Evolutionary conservation across 2,797 vertebrate genomes (phyloP).

Genomic region (Sylvia borin): DNA sequence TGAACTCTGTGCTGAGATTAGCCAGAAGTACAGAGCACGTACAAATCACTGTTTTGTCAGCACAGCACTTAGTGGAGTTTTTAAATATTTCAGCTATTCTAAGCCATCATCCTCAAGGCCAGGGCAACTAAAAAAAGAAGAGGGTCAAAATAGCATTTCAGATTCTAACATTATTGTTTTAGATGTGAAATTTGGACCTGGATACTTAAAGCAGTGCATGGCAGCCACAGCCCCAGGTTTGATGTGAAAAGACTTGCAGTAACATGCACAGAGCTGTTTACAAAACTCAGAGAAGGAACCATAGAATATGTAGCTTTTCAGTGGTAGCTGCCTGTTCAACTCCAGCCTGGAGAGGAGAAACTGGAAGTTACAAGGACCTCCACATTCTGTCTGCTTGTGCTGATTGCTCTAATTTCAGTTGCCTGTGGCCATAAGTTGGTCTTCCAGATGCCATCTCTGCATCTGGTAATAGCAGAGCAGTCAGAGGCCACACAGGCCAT

Average conservation of each 20-base stretch:
- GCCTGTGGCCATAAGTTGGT: neutral
- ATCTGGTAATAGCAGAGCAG: neutral
- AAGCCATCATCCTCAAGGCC: neutral
- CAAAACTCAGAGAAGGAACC: neutral
- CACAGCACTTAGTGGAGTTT: neutral
- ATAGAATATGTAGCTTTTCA: neutral
- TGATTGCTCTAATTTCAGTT: constrained; percentile 28
- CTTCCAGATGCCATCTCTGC: neutral
- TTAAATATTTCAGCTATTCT: constrained; percentile 60
- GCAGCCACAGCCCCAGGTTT: neutral
- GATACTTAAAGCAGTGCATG: neutral
- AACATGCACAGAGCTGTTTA: neutral
- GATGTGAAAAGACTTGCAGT: neutral
- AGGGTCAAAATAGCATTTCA: constrained; percentile 38
- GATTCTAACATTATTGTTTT: constrained; percentile 29
- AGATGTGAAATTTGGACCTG: constrained; percentile 9
- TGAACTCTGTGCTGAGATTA: constrained; percentile 55
- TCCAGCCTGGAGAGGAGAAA: neutral
- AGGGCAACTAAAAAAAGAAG: constrained; percentile 28
- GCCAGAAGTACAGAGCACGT: constrained; percentile 21
- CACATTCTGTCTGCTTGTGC: neutral
- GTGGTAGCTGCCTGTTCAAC: neutral
- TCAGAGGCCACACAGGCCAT: neutral
- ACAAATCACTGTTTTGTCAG: constrained; percentile 52
- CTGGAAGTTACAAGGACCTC: neutral